Evolutionary conservation across 2,888 invertebrate genomes (phyloP).

Genomic region (Hecatera dysodea): DNA sequence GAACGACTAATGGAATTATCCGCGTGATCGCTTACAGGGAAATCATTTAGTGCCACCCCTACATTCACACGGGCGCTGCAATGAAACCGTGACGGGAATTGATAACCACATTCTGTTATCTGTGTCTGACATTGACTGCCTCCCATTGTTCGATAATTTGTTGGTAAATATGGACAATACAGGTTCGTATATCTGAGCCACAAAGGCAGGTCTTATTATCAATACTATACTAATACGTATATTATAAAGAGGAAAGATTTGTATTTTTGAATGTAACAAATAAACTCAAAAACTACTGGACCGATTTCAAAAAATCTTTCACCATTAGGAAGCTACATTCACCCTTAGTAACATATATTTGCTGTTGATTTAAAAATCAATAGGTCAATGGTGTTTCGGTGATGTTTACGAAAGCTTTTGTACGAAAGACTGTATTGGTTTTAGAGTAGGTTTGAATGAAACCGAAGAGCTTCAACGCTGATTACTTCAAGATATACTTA

Average conservation of each 20-base stretch:
- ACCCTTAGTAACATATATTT: no score
- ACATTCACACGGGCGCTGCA: conserved; percentile 14
- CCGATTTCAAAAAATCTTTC: no score
- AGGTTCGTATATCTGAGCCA: conserved; percentile 7
- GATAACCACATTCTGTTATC: conserved; percentile 51
- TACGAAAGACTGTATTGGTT: conserved; percentile 4
- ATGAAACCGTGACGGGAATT: conserved; percentile 37
- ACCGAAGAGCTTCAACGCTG: conserved; percentile 17
- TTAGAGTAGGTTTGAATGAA: conserved; percentile 7
- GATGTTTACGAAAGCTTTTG: conserved; percentile 18
- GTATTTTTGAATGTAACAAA: no score
- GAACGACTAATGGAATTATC: conserved; percentile 68
- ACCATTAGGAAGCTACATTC: no score
- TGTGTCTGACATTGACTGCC: conserved; percentile 14
- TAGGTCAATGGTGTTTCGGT: conserved; percentile 27
- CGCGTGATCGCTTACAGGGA: conserved; percentile 66
- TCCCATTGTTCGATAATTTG: conserved; percentile 31
- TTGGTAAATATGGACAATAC: conserved; percentile 23
- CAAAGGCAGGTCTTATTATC: not conserved
- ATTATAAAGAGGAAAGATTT: no score
- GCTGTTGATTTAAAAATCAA: conserved; percentile 40
- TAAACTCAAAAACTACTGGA: no score
- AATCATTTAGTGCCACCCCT: conserved; percentile 67
- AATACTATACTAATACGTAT: no score
- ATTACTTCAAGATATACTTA: not conserved